Base-by-base conservation (phyloP, 2,113 vertebrate genomes). In the Macaca mulatta region DNA sequence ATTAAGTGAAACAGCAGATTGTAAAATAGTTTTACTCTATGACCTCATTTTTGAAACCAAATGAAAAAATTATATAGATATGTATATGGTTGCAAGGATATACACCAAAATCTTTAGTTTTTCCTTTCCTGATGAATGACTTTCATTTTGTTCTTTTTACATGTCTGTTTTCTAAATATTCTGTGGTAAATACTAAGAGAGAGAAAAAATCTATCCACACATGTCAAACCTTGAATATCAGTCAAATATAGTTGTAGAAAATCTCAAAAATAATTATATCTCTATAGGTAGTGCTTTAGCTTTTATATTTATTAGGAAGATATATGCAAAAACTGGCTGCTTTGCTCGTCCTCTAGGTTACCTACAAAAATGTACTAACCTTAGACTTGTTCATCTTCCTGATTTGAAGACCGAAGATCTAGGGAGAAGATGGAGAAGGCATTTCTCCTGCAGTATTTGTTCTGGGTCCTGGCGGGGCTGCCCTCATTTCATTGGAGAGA, bases 31-130 rank as follows among this genome's bases (percentile, higher is more conserved):
- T 90, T 92, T 86, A 75, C 12, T 83, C 74, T 92, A 82, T 83
- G 55, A 95, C n/a, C 30, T 14, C 16, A 81, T 80, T 96, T 97
- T 80, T 93, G 3, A 96, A 93, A 79, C 35, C 45, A 89, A 93
- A 82, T 55, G 11, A 74, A 95, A 61, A 93, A 72, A 27, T 57
- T 45, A 93, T 8, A 32, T 40, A 93, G 69, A 78, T 52, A 69
- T 38, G 27, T 67, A 94, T 61, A 91, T 30, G 78, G 88, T 40
- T 79, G 69, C 27, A 80, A 94, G 43, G 25, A 85, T 70, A 45
- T 5, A 75, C 5, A 95, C 40, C 11, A 80, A 55, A 69, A 84
- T 35, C 40, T 84, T 91, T 27, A 87, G 20, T 27, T 80, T 75
- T 96, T 91, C 27, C 77, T 75, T 78, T 89, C 67, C 92, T 22